phyloP scores from a whole-genome alignment of 2,888 invertebrate genomes.

The Phalera bucephala region DNA sequence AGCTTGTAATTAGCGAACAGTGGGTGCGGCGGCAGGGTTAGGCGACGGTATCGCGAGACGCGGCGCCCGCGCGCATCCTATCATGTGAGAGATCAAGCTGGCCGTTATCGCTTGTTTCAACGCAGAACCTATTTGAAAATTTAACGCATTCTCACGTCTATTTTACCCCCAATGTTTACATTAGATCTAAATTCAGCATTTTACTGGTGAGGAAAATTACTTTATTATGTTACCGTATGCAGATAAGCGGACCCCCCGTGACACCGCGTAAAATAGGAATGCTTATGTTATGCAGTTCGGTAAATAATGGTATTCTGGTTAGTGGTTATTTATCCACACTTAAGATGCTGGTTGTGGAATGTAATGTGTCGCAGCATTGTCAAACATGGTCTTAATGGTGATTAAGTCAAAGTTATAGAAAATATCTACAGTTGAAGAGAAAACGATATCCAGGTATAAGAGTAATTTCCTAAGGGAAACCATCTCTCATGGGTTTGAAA shows the following conservation, averaged over 20 bases:
- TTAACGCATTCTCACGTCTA: slow-evolving; percentile 1
- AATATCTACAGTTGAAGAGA: no score
- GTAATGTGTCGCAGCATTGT: no score
- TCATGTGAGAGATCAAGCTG: slow-evolving; percentile 71
- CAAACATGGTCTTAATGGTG: no score
- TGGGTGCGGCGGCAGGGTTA: no score
- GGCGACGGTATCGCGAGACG: slow-evolving; percentile 62
- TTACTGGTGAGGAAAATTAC: neutral
- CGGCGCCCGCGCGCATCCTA: slow-evolving; percentile 52
- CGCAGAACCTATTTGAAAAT: neutral
- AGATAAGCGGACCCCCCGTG: neutral
- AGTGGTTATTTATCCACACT: no score
- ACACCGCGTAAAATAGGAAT: neutral
- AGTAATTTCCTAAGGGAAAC: no score
- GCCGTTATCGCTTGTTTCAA: slow-evolving; percentile 14
- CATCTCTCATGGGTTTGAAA: no score
- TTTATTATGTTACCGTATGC: neutral
- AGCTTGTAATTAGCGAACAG: no score
- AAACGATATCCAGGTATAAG: no score
- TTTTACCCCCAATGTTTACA: slow-evolving; percentile 3
- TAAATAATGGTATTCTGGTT: no score
- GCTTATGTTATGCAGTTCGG: neutral
- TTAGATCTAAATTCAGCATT: neutral
- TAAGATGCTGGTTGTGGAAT: no score
- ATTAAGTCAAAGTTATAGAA: no score